A percentile compares a stretch with the other conserved stretches of the same genome.
These are phyloP conservation scores for Microcaecilia unicolor DNA, from an alignment of 2,797 vertebrate species.

Conservation along the genomic window DNA sequence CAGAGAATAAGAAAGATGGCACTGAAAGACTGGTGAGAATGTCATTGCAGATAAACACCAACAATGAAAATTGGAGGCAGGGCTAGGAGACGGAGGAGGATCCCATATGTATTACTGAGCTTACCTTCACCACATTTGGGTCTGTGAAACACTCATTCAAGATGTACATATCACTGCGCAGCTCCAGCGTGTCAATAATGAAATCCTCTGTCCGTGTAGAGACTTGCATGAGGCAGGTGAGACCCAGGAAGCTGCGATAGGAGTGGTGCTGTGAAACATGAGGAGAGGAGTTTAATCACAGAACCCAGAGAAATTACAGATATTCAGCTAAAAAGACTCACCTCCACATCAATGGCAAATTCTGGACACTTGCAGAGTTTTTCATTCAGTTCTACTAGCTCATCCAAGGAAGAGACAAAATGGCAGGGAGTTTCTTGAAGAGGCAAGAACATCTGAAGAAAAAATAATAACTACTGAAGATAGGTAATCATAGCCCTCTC, in stretches of 20 bases:
- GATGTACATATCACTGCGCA: constrained; percentile 80
- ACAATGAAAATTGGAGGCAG: too few relatives aligned
- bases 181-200: constrained; percentile 78
- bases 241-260: constrained; percentile 86
- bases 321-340: constrained; percentile 26
- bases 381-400: constrained; percentile 80
- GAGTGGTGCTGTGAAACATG: too few relatives aligned
- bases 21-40: background rate
- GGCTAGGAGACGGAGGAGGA: background rate
- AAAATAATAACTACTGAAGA: constrained; percentile 12
- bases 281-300: too few relatives aligned
- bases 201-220: constrained; percentile 89
- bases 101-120: background rate
- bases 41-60: background rate
- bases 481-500: too few relatives aligned
- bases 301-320: background rate
- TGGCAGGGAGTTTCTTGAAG: constrained; percentile 65
- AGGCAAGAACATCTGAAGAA: constrained; percentile 66
- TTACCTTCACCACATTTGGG: constrained; percentile 83
- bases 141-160: constrained; percentile 91
- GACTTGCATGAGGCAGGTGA: constrained; percentile 92
- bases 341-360: constrained; percentile 93
- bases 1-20: background rate
- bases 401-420: constrained; percentile 74
- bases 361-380: constrained; percentile 71